Percentiles rank a stretch among this genome's conserved stretches.
These are phyloP conservation scores for Sphaeridia pumilis DNA, from an alignment of 2,888 invertebrate species.

Conservation along the genomic window DNA sequence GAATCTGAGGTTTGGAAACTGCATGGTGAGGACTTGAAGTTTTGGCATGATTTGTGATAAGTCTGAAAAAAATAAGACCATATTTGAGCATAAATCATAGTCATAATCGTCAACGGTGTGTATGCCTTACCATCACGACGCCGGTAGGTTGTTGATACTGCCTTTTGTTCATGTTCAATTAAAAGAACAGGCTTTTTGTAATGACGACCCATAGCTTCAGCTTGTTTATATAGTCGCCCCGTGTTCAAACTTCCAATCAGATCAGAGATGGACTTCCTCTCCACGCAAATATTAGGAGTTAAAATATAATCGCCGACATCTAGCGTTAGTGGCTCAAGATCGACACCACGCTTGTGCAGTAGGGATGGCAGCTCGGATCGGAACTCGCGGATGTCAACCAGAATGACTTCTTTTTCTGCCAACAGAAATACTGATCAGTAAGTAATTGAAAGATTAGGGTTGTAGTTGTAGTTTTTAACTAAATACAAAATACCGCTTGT, in stretches of 20 bases:
- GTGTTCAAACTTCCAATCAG: conserved; percentile 88
- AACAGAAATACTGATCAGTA: no score
- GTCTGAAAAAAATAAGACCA: conserved; percentile 20
- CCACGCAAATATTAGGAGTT: conserved; percentile 91
- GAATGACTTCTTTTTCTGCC: conserved; percentile 37
- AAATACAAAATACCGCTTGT: conserved; percentile 48
- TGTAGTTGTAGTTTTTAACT: no score
- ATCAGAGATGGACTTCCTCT: conserved; percentile 92
- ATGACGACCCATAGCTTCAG: conserved; percentile 81
- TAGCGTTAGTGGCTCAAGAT: conserved; percentile 79
- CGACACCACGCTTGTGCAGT: conserved; percentile 82
- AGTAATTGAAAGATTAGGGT: background rate
- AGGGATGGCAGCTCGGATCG: conserved; percentile 89
- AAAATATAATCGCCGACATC: conserved; percentile 96
- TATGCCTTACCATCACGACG: conserved; percentile 28
- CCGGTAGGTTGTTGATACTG: conserved; percentile 73
- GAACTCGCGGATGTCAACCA: conserved; percentile 98
- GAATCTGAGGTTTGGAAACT: conserved; percentile 82
- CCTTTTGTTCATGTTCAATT: conserved; percentile 92
- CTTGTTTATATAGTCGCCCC: conserved; percentile 85
- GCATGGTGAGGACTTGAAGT: conserved; percentile 80
- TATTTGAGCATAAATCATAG: no score
- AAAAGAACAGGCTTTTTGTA: conserved; percentile 79
- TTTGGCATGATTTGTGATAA: conserved; percentile 60
- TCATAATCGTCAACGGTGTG: no score